Evolutionary conservation across 2,797 vertebrate species (phyloP), one percentile per base, ranked within the genome.

Genomic region (Ctenochaetus hawaiiensis): DNA sequence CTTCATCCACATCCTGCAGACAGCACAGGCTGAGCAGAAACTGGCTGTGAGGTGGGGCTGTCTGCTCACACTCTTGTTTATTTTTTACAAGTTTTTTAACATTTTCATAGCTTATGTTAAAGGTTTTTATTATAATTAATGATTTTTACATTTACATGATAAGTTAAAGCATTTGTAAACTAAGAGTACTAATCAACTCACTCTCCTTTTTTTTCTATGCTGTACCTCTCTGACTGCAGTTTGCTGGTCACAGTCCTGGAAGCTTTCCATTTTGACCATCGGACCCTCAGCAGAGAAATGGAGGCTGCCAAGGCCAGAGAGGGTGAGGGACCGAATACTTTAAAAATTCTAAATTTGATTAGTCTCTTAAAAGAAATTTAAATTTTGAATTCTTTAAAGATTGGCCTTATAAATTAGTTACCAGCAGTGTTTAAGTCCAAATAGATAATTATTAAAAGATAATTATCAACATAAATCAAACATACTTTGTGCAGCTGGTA

Each of bases 241-340:
- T 93, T 99, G 86, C 92, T 99, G 69, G 95, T 99, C 78, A 97
- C 92, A 0, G 96, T 98, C 56, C 91, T 99, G 74, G 97, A 99
- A 68, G 96, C 98, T 6, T 99, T 99, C 85, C 98, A 98, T 81
- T 99, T 99, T 37, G 98, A 99, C 91, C 88, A 96, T 30, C 80
- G 94, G 83, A 99, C 96, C 0, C 95, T 99, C 81, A 94, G 93
- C 93, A 96, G 95, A 87, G 96, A 97, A 85, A 96, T 99, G 83
- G 82, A 96, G 76, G 95, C 93, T 3, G 87, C 95, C 86, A 95
- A 96, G 75, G 93, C 74, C 80, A 94, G 89, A 89, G 95, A 93
- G 62, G 93, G 98, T 99, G 78, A 93, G 94, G 41, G 5, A 48
- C 37, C 8, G 2, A 45, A 52, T n/a, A 41, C 2, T 10, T 8